Conservation (phyloP, 1,140 invertebrate genomes). For the Caenorhabditis briggsae region DNA sequence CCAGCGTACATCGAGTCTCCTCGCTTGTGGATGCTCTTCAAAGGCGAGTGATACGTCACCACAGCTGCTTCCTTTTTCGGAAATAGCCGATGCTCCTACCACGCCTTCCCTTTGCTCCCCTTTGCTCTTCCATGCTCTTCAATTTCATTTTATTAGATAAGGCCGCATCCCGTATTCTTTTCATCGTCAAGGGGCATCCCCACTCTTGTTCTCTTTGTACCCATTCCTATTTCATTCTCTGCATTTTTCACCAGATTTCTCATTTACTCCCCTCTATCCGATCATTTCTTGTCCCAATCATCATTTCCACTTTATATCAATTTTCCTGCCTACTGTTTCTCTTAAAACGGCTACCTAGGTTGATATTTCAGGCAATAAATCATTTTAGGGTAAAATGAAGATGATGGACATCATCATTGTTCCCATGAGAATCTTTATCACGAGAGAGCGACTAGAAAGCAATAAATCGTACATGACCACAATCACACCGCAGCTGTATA, state of each 20-base stretch:
- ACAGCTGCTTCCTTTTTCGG: not conserved
- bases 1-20: conserved; percentile 73
- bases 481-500: too few relatives aligned
- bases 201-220: not conserved
- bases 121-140: not conserved
- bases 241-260: not conserved
- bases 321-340: too few relatives aligned
- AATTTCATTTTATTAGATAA: conserved; percentile 38
- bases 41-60: conserved; percentile 69
- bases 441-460: too few relatives aligned
- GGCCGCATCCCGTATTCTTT: not conserved
- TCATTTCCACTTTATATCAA: too few relatives aligned
- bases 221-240: not conserved
- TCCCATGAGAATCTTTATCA: too few relatives aligned
- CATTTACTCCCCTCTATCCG: too few relatives aligned
- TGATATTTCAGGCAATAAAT: too few relatives aligned
- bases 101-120: conserved; percentile 2
- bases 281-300: too few relatives aligned
- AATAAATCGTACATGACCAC: too few relatives aligned
- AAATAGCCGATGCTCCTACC: not conserved
- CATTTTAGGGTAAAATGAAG: too few relatives aligned
- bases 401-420: too few relatives aligned
- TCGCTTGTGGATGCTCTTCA: conserved; percentile 76
- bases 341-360: too few relatives aligned
- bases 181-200: conserved; percentile 13